Evolutionary conservation across 2,797 vertebrate species (phyloP).

Genomic region (Ispidina picta): DNA sequence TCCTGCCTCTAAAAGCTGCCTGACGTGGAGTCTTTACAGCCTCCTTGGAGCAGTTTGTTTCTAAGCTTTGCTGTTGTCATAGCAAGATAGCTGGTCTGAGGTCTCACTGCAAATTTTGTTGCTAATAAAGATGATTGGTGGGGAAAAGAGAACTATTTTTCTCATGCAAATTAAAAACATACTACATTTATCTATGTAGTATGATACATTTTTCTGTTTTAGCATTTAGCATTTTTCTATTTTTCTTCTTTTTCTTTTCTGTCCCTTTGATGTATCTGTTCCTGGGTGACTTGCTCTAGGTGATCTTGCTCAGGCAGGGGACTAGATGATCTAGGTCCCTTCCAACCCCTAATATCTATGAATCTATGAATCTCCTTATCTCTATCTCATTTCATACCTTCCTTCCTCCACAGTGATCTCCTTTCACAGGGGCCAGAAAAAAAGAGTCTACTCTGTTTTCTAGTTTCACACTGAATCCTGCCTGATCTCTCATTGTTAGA

Average conservation of each 20-base stretch:
- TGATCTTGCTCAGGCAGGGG: too few species aligned
- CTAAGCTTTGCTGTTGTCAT: conserved; percentile 28
- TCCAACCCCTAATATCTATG: too few species aligned
- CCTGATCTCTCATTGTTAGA: neutral
- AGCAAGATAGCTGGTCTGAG: conserved; percentile 39
- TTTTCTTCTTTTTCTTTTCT: conserved; percentile 21
- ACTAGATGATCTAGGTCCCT: too few species aligned
- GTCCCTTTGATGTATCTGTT: neutral
- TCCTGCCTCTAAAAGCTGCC: neutral
- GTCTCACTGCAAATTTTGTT: neutral
- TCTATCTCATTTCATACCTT: conserved; percentile 9
- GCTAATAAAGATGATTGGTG: conserved; percentile 58
- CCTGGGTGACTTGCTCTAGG: too few species aligned
- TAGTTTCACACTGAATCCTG: neutral
- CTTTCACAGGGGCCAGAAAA: neutral
- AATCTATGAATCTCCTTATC: neutral
- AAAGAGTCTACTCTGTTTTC: neutral
- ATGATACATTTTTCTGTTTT: too few species aligned
- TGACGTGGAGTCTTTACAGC: neutral
- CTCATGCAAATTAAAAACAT: conserved; percentile 37
- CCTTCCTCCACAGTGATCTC: neutral
- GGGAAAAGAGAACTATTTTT: conserved; percentile 30
- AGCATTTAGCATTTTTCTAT: neutral
- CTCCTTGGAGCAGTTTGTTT: conserved; percentile 8
- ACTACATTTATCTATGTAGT: neutral